A percentile compares a stretch with the other conserved stretches of the same genome.
phyloP scores from a whole-genome alignment of 2,797 vertebrate species.

The Myotis pilosus region DNA sequence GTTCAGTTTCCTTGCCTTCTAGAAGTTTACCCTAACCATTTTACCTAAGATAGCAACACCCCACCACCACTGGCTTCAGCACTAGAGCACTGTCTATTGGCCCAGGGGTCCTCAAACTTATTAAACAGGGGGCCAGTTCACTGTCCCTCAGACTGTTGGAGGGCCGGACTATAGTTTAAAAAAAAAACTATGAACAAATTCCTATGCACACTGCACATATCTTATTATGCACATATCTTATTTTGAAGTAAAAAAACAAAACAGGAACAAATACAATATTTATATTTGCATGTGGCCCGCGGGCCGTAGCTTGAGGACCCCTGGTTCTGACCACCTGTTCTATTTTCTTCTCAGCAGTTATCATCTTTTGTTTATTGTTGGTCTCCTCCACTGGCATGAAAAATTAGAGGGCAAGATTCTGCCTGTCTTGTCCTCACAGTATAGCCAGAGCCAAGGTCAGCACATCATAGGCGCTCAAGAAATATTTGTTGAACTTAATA shows the following conservation, averaged over 20 bases:
- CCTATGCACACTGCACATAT: too few relatives aligned
- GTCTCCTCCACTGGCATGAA: conserved; percentile 34
- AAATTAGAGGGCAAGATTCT: conserved; percentile 43
- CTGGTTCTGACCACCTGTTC: not conserved
- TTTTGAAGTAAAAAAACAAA: too few relatives aligned
- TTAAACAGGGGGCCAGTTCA: too few relatives aligned
- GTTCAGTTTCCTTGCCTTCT: not conserved
- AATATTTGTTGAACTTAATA: conserved; percentile 57
- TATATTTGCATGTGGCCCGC: too few relatives aligned
- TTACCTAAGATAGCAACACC: not conserved
- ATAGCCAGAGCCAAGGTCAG: conserved; percentile 29
- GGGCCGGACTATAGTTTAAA: too few relatives aligned
- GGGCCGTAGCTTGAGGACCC: too few relatives aligned
- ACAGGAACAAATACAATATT: too few relatives aligned
- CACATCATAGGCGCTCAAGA: conserved; percentile 49
- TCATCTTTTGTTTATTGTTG: conserved; percentile 35
- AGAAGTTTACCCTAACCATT: conserved; percentile 33
- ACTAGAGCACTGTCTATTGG: not conserved
- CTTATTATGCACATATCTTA: too few relatives aligned
- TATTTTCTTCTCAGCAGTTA: conserved; percentile 27
- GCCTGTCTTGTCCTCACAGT: conserved; percentile 17
- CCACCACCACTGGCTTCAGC: not conserved
- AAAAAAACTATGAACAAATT: too few relatives aligned
- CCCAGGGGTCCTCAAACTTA: too few relatives aligned
- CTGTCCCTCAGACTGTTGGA: too few relatives aligned